phyloP scores from a whole-genome alignment of 2,113 vertebrate species.

The Oceanites oceanicus region DNA sequence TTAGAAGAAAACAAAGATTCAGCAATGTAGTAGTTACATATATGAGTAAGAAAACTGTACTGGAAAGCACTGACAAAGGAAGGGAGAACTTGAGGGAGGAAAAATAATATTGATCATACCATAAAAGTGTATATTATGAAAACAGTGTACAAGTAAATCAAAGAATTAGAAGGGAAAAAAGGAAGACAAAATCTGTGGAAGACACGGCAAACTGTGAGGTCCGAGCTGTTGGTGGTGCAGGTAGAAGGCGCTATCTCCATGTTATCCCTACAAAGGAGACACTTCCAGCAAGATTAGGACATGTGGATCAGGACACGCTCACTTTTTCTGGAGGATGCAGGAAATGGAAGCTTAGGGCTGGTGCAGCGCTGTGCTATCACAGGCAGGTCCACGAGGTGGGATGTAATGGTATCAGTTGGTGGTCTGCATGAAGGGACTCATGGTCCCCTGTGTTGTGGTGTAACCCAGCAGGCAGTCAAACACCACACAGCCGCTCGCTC shows the following conservation, averaged over 20 bases:
- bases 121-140: neutral
- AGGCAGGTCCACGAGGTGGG: no score
- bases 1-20: neutral
- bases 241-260: accelerated
- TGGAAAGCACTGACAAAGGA: neutral
- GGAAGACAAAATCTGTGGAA: neutral
- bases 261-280: neutral
- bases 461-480: no score
- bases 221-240: neutral
- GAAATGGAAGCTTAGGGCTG: no score
- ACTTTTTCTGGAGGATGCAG: neutral
- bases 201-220: accelerated
- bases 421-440: neutral
- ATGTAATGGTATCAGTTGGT: neutral
- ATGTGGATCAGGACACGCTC: accelerated
- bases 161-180: neutral
- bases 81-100: neutral
- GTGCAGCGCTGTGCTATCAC: accelerated
- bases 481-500: no score
- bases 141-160: neutral
- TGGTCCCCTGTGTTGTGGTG: neutral
- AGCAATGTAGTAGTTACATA: neutral
- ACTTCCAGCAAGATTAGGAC: neutral
- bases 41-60: neutral
- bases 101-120: neutral